Evolutionary conservation across 2,797 vertebrate genomes (phyloP).

Genomic region (Pangasius krempfi): DNA sequence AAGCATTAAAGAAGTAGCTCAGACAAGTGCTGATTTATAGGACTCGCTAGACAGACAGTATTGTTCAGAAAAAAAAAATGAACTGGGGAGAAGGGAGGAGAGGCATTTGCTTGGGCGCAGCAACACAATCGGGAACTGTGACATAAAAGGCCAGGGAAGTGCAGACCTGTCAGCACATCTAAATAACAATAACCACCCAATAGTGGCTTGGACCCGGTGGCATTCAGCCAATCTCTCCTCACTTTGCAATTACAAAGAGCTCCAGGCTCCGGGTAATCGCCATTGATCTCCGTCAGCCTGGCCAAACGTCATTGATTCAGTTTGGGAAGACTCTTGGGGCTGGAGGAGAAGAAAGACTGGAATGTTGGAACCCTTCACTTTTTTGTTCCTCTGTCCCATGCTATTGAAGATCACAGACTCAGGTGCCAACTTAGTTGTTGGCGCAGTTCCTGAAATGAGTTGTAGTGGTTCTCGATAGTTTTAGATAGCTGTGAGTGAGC

Average conservation of each 20-base stretch:
- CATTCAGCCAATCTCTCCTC: conserved; percentile 69
- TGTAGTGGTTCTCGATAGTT: background rate
- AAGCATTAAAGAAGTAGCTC: conserved; percentile 38
- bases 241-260: conserved; percentile 72
- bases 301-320: conserved; percentile 52
- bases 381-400: background rate
- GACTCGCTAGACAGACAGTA: conserved; percentile 27
- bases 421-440: background rate
- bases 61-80: conserved; percentile 28
- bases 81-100: conserved; percentile 10
- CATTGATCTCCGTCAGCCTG: conserved; percentile 64
- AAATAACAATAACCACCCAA: conserved; percentile 60
- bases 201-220: conserved; percentile 51
- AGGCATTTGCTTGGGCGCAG: conserved; percentile 49
- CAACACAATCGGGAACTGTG: conserved; percentile 49
- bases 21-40: conserved; percentile 50
- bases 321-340: conserved; percentile 48
- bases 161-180: conserved; percentile 58
- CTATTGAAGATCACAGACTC: background rate
- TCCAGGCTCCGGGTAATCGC: conserved; percentile 67
- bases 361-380: conserved; percentile 6
- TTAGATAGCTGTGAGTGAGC: background rate
- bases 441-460: background rate
- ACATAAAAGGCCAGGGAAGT: conserved; percentile 50
- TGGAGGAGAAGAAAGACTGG: conserved; percentile 30